These are phyloP conservation scores for Lethenteron camtschaticum DNA, from an alignment of 2,113 vertebrate genomes.

Conservation along the genomic window DNA sequence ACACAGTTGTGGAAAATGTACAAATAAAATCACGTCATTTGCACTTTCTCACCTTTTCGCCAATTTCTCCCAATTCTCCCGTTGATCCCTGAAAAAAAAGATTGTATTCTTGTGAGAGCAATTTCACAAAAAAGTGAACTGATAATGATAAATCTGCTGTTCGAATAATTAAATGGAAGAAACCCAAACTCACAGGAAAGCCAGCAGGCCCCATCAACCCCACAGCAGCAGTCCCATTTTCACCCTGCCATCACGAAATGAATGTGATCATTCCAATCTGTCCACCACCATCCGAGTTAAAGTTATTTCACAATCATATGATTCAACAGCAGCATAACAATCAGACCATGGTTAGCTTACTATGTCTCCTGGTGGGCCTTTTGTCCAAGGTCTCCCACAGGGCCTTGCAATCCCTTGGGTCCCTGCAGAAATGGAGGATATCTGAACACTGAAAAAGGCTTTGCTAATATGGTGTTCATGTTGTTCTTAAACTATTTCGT, in stretches of 20 bases:
- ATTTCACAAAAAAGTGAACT: too few relatives aligned
- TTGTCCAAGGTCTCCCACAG: conserved; percentile 10
- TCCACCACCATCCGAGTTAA: background rate
- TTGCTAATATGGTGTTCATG: too few relatives aligned
- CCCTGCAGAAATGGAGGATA: conserved; percentile 6
- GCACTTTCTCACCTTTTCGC: conserved; percentile 11
- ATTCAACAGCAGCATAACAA: too few relatives aligned
- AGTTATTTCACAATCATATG: background rate
- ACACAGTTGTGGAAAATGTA: background rate
- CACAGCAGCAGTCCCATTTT: conserved; percentile 4
- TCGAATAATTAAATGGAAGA: background rate
- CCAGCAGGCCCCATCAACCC: conserved; percentile 8
- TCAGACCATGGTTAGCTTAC: conserved; percentile 8
- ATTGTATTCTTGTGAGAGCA: too few relatives aligned
- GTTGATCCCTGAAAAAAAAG: conserved; percentile 11
- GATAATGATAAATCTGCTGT: too few relatives aligned
- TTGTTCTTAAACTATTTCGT: too few relatives aligned
- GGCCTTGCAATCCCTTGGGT: conserved; percentile 8
- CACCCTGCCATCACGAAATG: background rate
- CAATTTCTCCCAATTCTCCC: conserved; percentile 10
- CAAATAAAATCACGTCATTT: too few relatives aligned
- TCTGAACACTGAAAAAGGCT: too few relatives aligned
- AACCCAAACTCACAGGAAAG: conserved; percentile 7
- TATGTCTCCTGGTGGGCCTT: conserved; percentile 11
- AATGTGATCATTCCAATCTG: background rate